Evolutionary conservation across 2,797 vertebrate species (phyloP).

Genomic region (Myotis pilosus): DNA sequence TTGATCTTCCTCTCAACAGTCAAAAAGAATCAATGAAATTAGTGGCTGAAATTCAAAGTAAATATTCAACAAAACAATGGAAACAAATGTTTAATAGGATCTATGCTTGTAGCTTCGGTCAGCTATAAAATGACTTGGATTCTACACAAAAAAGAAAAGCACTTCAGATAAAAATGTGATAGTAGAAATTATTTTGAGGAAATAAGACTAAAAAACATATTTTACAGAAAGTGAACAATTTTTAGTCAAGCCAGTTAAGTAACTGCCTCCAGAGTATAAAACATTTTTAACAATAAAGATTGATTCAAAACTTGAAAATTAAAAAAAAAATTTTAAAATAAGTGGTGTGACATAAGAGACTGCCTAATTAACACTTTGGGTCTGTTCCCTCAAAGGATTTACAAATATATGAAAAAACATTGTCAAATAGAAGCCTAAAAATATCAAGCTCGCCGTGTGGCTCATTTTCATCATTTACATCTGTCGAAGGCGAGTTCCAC

Average conservation of each 20-base stretch:
- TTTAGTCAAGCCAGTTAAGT: neutral
- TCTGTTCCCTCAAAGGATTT: conserved; percentile 26
- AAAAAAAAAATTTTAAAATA: conserved; percentile 6
- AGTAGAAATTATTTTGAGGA: conserved; percentile 7
- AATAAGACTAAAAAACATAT: neutral
- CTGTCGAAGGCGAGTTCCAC: neutral
- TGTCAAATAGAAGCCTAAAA: neutral
- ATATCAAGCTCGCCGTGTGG: neutral
- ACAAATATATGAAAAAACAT: neutral
- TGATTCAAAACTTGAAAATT: conserved; percentile 33
- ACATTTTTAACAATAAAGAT: neutral
- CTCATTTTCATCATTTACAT: neutral
- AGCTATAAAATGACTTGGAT: neutral
- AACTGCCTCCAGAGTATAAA: neutral
- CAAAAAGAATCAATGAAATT: neutral
- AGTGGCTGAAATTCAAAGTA: neutral
- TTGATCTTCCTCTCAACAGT: neutral
- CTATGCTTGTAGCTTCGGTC: neutral
- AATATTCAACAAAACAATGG: neutral
- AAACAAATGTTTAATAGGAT: neutral
- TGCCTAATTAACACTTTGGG: neutral
- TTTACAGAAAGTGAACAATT: neutral
- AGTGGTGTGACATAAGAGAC: neutral
- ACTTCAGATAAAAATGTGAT: neutral
- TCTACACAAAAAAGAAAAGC: neutral